phyloP scores from a whole-genome alignment of 2,888 invertebrate species.

The Pherbina coryleti region DNA sequence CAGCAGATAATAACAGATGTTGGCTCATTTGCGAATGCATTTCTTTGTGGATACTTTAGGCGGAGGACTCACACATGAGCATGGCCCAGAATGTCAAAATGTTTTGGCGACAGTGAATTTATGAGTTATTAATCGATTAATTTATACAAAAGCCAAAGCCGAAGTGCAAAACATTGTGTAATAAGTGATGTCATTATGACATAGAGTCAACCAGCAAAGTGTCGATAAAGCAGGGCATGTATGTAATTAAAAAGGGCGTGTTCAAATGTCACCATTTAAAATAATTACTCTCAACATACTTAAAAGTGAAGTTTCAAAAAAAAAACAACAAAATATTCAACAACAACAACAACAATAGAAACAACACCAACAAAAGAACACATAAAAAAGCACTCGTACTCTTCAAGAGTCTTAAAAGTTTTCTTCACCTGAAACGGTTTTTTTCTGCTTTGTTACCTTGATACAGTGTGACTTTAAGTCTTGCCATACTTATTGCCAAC shows the following conservation, averaged over 20 bases:
- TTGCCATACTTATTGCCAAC: background rate
- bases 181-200: too few relatives aligned
- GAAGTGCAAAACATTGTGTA: background rate
- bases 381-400: background rate
- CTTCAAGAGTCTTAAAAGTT: background rate
- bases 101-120: background rate
- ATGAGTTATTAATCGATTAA: background rate
- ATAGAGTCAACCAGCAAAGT: too few relatives aligned
- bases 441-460: constrained; percentile 12
- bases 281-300: background rate
- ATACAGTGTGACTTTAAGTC: constrained; percentile 1
- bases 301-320: background rate
- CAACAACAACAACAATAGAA: background rate
- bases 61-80: too few relatives aligned
- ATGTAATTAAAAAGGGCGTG: background rate
- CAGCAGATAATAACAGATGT: background rate
- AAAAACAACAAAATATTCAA: background rate
- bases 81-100: background rate
- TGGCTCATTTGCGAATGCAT: too few relatives aligned
- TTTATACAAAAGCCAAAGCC: background rate
- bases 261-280: background rate
- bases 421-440: background rate
- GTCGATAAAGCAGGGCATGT: background rate
- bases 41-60: background rate
- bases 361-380: background rate